Conservation (phyloP, 1,140 invertebrate genomes). For the Sminthurinus signatus region DNA sequence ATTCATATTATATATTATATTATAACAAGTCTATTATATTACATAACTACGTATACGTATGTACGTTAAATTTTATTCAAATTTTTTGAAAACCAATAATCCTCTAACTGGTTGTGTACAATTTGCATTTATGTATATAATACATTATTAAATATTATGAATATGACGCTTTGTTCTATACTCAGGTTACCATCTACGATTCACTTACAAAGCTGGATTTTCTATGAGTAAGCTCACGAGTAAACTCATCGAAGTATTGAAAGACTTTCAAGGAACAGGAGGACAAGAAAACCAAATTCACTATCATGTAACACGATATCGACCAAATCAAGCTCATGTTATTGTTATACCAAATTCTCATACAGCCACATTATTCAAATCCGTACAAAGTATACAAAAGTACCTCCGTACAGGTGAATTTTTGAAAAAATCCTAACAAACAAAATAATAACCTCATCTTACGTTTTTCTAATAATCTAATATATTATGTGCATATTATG, state of each 20-base stretch:
- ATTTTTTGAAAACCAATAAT: background rate
- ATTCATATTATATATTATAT: background rate
- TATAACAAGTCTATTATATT: background rate
- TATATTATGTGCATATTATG: too few species aligned
- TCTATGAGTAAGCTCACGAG: constrained; percentile 5
- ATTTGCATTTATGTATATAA: constrained; percentile 1
- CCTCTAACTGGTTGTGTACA: background rate
- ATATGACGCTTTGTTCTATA: background rate
- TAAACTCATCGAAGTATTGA: constrained; percentile 12
- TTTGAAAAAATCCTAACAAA: too few species aligned
- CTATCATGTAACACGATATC: constrained; percentile 19
- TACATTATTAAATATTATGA: background rate
- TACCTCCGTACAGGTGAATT: background rate
- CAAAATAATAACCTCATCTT: background rate
- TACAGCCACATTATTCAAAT: constrained; percentile 7
- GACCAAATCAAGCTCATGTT: constrained; percentile 18
- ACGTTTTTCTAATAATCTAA: background rate
- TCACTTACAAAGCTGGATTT: constrained; percentile 20
- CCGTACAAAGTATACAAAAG: constrained; percentile 1
- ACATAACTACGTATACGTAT: background rate
- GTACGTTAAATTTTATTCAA: background rate
- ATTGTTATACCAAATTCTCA: constrained; percentile 22
- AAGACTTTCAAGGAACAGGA: background rate
- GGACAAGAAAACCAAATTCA: too few species aligned
- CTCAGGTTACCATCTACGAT: constrained; percentile 32